These are phyloP conservation scores for Cirrhinus molitorella DNA, from an alignment of 2,797 vertebrate genomes.

Conservation along the genomic window DNA sequence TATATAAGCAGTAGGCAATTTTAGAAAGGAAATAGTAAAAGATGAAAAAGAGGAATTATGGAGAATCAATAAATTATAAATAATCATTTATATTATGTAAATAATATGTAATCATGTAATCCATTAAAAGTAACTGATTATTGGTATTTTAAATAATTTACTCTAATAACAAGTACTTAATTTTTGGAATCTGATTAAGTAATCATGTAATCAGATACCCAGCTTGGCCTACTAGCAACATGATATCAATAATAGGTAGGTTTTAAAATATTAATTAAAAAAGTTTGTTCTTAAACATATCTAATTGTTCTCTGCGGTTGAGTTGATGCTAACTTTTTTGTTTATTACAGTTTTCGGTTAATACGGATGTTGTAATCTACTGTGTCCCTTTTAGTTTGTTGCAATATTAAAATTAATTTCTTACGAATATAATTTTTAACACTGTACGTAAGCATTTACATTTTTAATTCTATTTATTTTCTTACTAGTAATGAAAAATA, in stretches of 20 bases:
- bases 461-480: not conserved
- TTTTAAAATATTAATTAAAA: not conserved
- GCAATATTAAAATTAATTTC: not conserved
- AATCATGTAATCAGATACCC: too few relatives aligned
- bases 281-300: not conserved
- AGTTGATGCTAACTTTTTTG: not conserved
- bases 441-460: not conserved
- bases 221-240: not conserved
- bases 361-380: not conserved
- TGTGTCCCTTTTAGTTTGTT: not conserved
- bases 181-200: too few relatives aligned
- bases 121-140: too few relatives aligned
- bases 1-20: too few relatives aligned
- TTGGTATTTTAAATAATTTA: too few relatives aligned
- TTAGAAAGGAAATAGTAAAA: too few relatives aligned
- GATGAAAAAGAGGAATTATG: too few relatives aligned
- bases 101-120: too few relatives aligned
- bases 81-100: too few relatives aligned
- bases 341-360: not conserved
- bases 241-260: not conserved
- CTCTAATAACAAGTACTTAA: too few relatives aligned
- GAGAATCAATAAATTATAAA: too few relatives aligned
- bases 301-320: not conserved
- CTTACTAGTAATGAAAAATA: not conserved
- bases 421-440: not conserved